Conservation (phyloP, 2,888 invertebrate species). For the Sycophila texana region DNA sequence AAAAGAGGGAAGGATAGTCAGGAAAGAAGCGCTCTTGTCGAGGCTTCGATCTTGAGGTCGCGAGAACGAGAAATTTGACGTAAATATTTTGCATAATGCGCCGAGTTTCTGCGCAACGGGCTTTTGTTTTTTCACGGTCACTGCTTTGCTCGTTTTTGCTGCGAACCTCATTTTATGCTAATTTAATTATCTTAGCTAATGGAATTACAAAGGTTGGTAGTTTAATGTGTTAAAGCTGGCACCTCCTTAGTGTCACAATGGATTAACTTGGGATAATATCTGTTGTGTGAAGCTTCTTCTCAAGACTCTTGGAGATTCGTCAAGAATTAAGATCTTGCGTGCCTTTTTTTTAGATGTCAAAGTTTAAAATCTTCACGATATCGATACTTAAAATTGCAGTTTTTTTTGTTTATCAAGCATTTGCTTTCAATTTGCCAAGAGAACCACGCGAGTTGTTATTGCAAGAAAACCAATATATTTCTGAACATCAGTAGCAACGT, state of each 20-base stretch:
- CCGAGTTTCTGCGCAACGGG: conserved; percentile 20
- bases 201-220: conserved; percentile 13
- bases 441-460: no score
- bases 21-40: not conserved
- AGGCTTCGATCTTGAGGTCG: conserved; percentile 16
- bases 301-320: no score
- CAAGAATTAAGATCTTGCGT: no score
- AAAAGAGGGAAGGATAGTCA: not conserved
- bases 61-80: conserved; percentile 51
- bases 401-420: no score
- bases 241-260: conserved; percentile 37
- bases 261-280: not conserved
- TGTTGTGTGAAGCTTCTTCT: no score
- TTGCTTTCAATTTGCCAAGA: no score
- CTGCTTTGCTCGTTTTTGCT: not conserved
- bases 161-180: not conserved
- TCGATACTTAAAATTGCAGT: no score
- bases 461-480: no score
- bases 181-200: conserved; percentile 36
- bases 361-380: no score
- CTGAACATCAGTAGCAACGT: no score
- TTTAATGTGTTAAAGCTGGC: conserved; percentile 33
- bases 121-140: conserved; percentile 15
- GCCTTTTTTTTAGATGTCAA: no score
- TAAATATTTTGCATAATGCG: conserved; percentile 55